A percentile compares a stretch with the other conserved stretches of the same genome.
phyloP scores from a whole-genome alignment of 2,113 vertebrate genomes.

The Beaufortia kweichowensis region DNA sequence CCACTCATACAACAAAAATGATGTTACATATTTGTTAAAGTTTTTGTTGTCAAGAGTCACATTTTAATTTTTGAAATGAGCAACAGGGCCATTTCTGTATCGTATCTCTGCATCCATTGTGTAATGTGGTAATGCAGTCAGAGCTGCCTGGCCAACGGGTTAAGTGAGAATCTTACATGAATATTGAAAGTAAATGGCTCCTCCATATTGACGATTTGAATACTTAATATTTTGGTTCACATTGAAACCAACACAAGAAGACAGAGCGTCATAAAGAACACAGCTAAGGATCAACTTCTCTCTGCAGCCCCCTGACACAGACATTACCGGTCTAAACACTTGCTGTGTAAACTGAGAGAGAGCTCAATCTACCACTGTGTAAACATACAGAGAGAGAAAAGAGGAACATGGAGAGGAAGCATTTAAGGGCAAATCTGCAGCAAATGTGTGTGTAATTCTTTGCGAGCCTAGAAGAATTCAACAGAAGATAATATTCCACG shows the following conservation, averaged over 20 bases:
- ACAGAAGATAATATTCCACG: conserved; percentile 20
- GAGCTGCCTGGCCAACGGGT: too few species aligned
- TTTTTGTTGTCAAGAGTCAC: too few species aligned
- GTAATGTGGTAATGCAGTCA: too few species aligned
- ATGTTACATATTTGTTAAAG: too few species aligned
- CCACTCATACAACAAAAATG: too few species aligned
- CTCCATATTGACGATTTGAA: neutral
- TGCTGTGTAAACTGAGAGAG: conserved; percentile 26
- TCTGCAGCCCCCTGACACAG: conserved; percentile 16
- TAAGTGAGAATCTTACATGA: too few species aligned
- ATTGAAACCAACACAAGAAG: conserved; percentile 12
- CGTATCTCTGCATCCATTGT: too few species aligned
- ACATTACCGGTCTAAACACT: conserved; percentile 4
- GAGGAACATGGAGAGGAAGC: conserved; percentile 1
- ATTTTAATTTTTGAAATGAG: too few species aligned
- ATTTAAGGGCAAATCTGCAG: neutral
- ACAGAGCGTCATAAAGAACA: neutral
- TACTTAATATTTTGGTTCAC: neutral
- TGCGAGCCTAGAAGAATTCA: conserved; percentile 20
- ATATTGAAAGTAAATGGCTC: neutral
- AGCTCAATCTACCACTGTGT: conserved; percentile 30
- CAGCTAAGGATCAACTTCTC: neutral
- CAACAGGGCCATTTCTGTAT: too few species aligned
- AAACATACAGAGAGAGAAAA: conserved; percentile 20
- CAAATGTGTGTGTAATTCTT: neutral